phyloP scores from a whole-genome alignment of 2,888 invertebrate genomes.

The Acleris laterana region DNA sequence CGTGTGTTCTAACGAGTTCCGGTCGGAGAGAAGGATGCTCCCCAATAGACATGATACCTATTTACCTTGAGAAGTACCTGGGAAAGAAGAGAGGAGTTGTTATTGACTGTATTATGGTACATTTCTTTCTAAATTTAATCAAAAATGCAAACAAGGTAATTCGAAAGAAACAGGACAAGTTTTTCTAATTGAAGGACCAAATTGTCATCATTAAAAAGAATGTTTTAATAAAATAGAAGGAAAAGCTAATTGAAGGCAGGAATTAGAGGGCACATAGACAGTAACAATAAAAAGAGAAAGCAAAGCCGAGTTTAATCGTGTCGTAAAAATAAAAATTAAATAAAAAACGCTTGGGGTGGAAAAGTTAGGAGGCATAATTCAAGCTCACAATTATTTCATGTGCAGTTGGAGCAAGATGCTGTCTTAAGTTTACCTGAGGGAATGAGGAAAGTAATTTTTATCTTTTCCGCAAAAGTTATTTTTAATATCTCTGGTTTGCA shows the following conservation, averaged over 20 bases:
- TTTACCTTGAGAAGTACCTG: constrained; percentile 85
- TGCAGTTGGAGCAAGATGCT: constrained; percentile 60
- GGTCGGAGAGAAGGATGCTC: constrained; percentile 74
- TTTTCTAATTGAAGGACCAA: constrained; percentile 44
- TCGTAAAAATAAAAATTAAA: constrained; percentile 84
- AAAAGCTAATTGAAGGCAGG: constrained; percentile 80
- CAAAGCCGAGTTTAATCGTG: constrained; percentile 83
- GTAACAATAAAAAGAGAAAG: constrained; percentile 83
- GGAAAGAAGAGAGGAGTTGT: constrained; percentile 79
- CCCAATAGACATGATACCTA: constrained; percentile 81
- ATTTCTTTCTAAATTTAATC: constrained; percentile 5
- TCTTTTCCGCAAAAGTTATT: constrained; percentile 31
- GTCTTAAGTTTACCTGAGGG: constrained; percentile 69
- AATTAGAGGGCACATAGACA: constrained; percentile 81
- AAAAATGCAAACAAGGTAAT: constrained; percentile 18
- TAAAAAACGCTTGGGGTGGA: constrained; percentile 80
- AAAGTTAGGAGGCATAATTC: constrained; percentile 76
- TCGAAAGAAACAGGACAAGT: constrained; percentile 17
- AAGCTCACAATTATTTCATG: constrained; percentile 75
- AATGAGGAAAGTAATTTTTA: constrained; percentile 39
- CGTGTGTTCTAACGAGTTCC: constrained; percentile 79
- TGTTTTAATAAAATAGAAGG: constrained; percentile 75
- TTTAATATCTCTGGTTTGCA: constrained; percentile 31
- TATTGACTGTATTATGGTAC: constrained; percentile 59
- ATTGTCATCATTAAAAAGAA: constrained; percentile 72